phyloP scores from a whole-genome alignment of 1,140 invertebrate genomes.

The Drosophila chauvacae region DNA sequence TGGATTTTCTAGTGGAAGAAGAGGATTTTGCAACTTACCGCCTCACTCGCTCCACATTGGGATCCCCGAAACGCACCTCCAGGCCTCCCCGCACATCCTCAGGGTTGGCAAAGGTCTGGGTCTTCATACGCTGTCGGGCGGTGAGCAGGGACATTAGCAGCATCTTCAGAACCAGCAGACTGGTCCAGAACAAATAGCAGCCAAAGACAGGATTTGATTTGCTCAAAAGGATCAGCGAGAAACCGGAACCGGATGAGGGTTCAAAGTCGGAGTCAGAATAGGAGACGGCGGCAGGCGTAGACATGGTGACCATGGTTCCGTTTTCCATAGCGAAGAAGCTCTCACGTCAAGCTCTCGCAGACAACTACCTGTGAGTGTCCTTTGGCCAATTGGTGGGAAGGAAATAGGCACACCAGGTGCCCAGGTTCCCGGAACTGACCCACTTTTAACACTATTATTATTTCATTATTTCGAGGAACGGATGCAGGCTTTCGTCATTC shows the following conservation, averaged over 20 bases:
- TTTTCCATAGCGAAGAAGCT: conserved; percentile 1
- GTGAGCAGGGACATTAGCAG: conserved; percentile 85
- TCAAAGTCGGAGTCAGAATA: neutral
- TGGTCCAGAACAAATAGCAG: conserved; percentile 85
- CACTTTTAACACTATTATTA: neutral
- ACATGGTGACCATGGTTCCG: conserved; percentile 1
- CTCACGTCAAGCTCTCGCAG: neutral
- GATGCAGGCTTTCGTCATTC: neutral
- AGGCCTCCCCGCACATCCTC: conserved; percentile 56
- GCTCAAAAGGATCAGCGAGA: conserved; percentile 41
- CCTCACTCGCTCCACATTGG: conserved; percentile 67
- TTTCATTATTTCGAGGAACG: neutral
- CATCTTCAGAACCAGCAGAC: conserved; percentile 85
- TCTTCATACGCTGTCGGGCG: conserved; percentile 83
- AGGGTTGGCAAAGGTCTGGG: conserved; percentile 74
- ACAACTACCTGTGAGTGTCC: neutral
- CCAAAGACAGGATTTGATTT: conserved; percentile 84
- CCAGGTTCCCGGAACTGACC: conserved; percentile 28
- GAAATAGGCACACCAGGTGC: conserved; percentile 10
- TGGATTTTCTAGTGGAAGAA: neutral
- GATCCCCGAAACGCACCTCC: conserved; percentile 66
- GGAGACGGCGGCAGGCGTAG: conserved; percentile 1
- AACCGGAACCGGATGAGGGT: neutral
- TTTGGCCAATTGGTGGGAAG: neutral
- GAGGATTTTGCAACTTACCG: conserved; percentile 42